Conservation (phyloP, 2,888 invertebrate genomes). For the Sylvicola cinctus region DNA sequence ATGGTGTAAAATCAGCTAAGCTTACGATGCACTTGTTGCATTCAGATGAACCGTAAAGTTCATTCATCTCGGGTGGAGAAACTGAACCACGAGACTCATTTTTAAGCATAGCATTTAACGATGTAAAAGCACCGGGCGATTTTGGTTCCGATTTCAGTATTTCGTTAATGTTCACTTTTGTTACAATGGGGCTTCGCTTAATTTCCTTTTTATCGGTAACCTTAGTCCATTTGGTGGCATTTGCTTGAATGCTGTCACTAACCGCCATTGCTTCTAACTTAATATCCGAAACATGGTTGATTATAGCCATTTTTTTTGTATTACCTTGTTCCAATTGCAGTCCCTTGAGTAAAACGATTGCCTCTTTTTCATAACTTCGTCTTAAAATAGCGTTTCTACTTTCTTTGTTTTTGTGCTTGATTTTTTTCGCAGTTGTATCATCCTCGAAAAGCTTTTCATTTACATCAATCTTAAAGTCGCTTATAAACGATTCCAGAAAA, state of each 20-base stretch:
- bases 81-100: too few species aligned
- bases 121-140: conserved; percentile 25
- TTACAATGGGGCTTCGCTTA: conserved; percentile 19
- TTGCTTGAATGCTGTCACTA: conserved; percentile 9
- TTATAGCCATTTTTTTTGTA: too few species aligned
- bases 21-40: conserved; percentile 13
- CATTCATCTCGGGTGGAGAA: too few species aligned
- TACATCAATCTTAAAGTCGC: conserved; percentile 29
- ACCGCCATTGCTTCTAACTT: conserved; percentile 7
- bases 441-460: conserved; percentile 27
- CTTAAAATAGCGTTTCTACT: conserved; percentile 5
- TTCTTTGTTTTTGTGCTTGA: conserved; percentile 3
- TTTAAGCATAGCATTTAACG: conserved; percentile 12
- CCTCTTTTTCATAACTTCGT: conserved; percentile 20
- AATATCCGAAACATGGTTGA: too few species aligned
- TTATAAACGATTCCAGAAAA: conserved; percentile 22
- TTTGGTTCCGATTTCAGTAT: conserved; percentile 28
- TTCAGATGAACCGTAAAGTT: not conserved
- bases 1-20: conserved; percentile 16
- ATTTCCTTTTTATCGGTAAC: conserved; percentile 26
- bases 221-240: conserved; percentile 18
- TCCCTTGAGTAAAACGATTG: conserved; percentile 17
- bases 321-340: conserved; percentile 14
- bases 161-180: conserved; percentile 17
- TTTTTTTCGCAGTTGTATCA: conserved; percentile 5